Evolutionary conservation across 2,888 invertebrate genomes (phyloP).

Genomic region (Ceriagrion tenellum): DNA sequence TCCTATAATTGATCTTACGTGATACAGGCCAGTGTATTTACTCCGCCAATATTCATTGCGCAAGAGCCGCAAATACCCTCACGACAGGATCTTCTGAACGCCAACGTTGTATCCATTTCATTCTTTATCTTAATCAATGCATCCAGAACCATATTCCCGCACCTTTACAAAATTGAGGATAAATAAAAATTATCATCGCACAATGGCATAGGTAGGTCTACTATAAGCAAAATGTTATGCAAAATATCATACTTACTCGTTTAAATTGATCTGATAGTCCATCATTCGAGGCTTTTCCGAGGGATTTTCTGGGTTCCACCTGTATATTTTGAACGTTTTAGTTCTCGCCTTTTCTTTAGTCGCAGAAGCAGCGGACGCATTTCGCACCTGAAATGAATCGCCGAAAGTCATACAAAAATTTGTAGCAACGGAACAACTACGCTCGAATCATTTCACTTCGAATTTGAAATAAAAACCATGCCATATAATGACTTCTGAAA

Average conservation of each 20-base stretch:
- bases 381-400: slow-evolving; percentile 72
- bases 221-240: too few species aligned
- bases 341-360: slow-evolving; percentile 81
- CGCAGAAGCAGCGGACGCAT: slow-evolving; percentile 74
- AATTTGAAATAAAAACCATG: slow-evolving; percentile 63
- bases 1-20: slow-evolving; percentile 77
- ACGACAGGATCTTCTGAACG: slow-evolving; percentile 97
- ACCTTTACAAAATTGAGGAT: slow-evolving; percentile 76
- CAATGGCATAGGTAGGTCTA: neutral
- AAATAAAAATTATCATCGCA: too few species aligned
- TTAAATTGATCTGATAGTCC: slow-evolving; percentile 84
- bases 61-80: slow-evolving; percentile 99
- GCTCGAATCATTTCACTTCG: neutral
- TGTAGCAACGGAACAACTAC: too few species aligned
- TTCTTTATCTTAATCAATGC: slow-evolving; percentile 98
- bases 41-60: slow-evolving; percentile 98
- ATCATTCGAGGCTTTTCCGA: slow-evolving; percentile 91
- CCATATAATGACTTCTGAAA: slow-evolving; percentile 48
- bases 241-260: slow-evolving; percentile 76
- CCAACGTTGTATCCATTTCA: slow-evolving; percentile 95
- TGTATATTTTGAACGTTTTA: slow-evolving; percentile 91
- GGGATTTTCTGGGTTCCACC: slow-evolving; percentile 93
- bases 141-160: slow-evolving; percentile 98
- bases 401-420: slow-evolving; percentile 76
- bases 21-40: slow-evolving; percentile 98